Conservation (phyloP, 2,113 vertebrate genomes). For the Coptodon rendalli region DNA sequence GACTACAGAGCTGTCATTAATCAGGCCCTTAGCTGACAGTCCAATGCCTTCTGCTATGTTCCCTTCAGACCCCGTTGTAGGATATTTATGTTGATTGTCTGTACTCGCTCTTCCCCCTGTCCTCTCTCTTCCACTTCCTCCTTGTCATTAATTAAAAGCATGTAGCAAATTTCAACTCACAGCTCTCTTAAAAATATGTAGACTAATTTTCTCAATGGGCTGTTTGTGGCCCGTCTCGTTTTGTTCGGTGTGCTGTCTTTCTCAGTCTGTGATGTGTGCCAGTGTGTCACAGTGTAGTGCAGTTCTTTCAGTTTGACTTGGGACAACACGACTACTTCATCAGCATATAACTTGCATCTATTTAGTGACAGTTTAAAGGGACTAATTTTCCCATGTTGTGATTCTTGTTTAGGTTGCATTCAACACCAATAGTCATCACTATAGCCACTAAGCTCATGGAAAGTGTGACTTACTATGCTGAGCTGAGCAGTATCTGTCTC, state of each 20-base stretch:
- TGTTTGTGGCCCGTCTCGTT: not conserved
- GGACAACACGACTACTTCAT: not conserved
- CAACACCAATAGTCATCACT: conserved; percentile 11
- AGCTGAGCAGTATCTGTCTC: conserved; percentile 23
- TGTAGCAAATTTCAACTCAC: conserved; percentile 18
- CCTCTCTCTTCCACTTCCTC: not conserved
- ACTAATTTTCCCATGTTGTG: conserved; percentile 4
- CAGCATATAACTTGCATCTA: not conserved
- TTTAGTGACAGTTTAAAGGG: conserved; percentile 5
- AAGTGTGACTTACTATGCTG: conserved; percentile 18
- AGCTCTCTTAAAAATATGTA: conserved; percentile 10
- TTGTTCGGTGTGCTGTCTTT: not conserved
- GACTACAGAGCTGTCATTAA: conserved; percentile 57
- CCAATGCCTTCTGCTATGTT: conserved; percentile 18
- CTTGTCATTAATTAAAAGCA: conserved; percentile 60
- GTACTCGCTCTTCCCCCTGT: not conserved
- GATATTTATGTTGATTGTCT: conserved; percentile 66
- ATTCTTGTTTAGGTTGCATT: conserved; percentile 19
- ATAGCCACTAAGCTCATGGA: conserved; percentile 11
- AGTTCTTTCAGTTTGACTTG: not conserved
- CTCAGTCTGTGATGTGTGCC: not conserved
- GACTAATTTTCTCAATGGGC: conserved; percentile 23
- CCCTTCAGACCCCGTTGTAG: conserved; percentile 31
- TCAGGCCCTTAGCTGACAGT: conserved; percentile 53
- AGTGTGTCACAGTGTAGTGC: not conserved